Conservation (phyloP, 2,797 vertebrate species). For the Sandelia bainsii region DNA sequence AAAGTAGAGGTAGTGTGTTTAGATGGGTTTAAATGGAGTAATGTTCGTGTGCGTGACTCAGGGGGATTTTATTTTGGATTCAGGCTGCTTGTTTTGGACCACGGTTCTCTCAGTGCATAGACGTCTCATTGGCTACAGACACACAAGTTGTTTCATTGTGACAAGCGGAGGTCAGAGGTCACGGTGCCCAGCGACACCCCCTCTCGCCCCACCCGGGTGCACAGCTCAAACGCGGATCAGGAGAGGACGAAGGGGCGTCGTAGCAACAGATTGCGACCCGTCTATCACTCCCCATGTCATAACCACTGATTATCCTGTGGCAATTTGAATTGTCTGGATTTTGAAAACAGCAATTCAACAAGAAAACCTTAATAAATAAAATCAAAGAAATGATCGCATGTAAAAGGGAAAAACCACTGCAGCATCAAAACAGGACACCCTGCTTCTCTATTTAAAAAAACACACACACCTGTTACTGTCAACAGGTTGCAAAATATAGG, state of each 20-base stretch:
- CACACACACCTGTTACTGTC: conserved; percentile 25
- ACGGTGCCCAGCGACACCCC: conserved; percentile 15
- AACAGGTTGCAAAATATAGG: conserved; percentile 66
- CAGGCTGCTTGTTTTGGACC: conserved; percentile 62
- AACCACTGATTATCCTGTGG: conserved; percentile 83
- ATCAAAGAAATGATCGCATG: conserved; percentile 62
- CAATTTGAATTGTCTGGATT: conserved; percentile 74
- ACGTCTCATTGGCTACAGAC: conserved; percentile 39
- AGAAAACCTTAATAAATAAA: conserved; percentile 74
- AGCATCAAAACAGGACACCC: conserved; percentile 77
- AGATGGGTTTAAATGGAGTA: conserved; percentile 54
- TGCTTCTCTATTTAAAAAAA: conserved; percentile 59
- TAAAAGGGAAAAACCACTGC: conserved; percentile 69
- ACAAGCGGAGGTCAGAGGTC: background rate
- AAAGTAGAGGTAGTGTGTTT: conserved; percentile 77
- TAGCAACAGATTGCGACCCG: conserved; percentile 15
- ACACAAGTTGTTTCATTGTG: background rate
- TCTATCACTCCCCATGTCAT: conserved; percentile 2
- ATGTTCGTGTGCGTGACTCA: conserved; percentile 10
- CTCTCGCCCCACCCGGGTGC: background rate
- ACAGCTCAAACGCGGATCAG: no score
- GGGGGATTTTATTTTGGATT: conserved; percentile 47
- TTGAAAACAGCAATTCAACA: conserved; percentile 68
- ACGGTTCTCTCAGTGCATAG: conserved; percentile 67
- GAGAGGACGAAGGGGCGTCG: background rate